A percentile compares a stretch with the other conserved stretches of the same genome.
These are phyloP conservation scores for Metridium senile DNA, from an alignment of 92 coral and sea anemone species.

Conservation along the genomic window DNA sequence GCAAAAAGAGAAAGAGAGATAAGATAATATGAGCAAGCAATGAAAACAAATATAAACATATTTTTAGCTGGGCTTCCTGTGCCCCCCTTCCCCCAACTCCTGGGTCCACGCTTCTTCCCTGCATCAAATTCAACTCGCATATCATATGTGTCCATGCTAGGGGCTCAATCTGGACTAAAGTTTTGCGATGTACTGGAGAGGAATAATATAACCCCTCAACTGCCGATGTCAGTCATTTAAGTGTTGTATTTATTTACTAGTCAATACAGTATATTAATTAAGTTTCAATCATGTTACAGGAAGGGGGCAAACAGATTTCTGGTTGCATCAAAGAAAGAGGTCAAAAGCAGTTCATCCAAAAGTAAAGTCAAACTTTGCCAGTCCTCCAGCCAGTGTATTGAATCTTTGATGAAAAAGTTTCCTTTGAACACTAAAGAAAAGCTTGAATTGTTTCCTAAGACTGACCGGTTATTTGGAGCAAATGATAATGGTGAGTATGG, in stretches of 20 bases:
- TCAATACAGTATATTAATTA: no score
- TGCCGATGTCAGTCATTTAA: neutral
- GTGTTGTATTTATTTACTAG: neutral
- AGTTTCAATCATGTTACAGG: conserved; percentile 56
- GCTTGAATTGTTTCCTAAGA: conserved; percentile 81
- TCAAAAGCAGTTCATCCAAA: conserved; percentile 45
- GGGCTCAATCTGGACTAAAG: no score
- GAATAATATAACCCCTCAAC: no score
- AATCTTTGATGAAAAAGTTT: conserved; percentile 71
- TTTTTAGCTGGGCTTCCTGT: no score
- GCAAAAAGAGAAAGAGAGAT: no score
- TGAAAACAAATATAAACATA: no score
- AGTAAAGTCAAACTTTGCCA: conserved; percentile 67
- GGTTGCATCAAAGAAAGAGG: conserved; percentile 69
- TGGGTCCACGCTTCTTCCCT: no score
- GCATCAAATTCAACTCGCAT: no score
- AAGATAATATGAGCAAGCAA: no score
- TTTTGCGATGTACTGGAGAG: no score
- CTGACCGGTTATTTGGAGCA: conserved; percentile 63
- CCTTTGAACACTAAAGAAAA: conserved; percentile 87
- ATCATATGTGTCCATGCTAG: no score
- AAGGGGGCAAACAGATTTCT: conserved; percentile 81
- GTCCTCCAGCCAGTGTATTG: conserved; percentile 65
- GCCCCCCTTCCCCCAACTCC: no score
- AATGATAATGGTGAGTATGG: conserved; percentile 44